Evolutionary conservation across 2,888 invertebrate genomes (phyloP), one percentile per base, ranked within the genome.

Genomic region (Cylloceria caligata): DNA sequence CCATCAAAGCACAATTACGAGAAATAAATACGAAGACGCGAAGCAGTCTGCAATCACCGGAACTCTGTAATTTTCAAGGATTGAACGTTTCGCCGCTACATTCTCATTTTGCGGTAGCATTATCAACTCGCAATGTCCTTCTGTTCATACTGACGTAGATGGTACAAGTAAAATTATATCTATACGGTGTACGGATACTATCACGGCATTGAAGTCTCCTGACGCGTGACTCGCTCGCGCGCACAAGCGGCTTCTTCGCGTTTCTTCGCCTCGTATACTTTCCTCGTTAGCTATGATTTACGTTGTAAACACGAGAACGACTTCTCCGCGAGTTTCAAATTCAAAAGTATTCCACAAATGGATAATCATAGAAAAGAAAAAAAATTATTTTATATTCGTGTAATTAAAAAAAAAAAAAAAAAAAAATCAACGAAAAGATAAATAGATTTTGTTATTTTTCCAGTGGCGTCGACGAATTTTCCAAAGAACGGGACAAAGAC

Each of bases 401-500:
- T 30, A 30, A 30, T 4, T 30, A 30, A 30, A 5, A 30, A 30
- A 30, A 30, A 39, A 39, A 7, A 13, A n/a, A n/a, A n/a, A n/a
- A n/a, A n/a, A n/a, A n/a, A n/a, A n/a, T n/a, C n/a, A n/a, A n/a
- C n/a, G n/a, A n/a, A n/a, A n/a, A n/a, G n/a, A n/a, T n/a, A n/a
- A n/a, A n/a, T n/a, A n/a, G n/a, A n/a, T n/a, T 49, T 19, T 21
- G 1, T 0, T 1, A 21, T 64, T 39, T 21, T 60, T 73, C 9
- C 68, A 83, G 81, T 83, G 83, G 88, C 84, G 72, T 78, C 87
- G 45, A 82, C 87, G 16, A 88, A 80, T 81, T 89, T 86, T 64
- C 84, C 86, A 36, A 85, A 86, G 45, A 79, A 68, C 82, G 79
- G 75, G 9, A 19, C 34, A 1, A 88, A 86, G 81, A 30, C 68